These are phyloP conservation scores for Drosophila bipectinata DNA, from an alignment of 1,140 invertebrate genomes.

Conservation along the genomic window DNA sequence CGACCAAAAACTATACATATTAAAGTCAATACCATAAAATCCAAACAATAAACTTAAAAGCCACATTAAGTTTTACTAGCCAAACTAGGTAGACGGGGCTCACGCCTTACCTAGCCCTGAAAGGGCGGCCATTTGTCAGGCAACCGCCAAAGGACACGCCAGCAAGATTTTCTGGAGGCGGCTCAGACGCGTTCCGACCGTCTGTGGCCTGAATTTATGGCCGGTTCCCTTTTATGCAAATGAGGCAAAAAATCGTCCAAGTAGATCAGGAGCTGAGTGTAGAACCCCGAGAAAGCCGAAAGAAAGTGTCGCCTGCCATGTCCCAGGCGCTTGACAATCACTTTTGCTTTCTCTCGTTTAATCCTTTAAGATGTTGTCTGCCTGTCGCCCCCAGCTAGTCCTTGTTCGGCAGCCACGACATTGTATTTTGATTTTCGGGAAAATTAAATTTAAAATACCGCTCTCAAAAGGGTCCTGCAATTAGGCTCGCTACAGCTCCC, in stretches of 20 bases:
- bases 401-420: background rate
- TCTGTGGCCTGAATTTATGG: slow-evolving; percentile 68
- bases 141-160: slow-evolving; percentile 30
- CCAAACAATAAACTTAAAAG: slow-evolving; percentile 4
- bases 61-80: slow-evolving; percentile 6
- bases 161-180: background rate
- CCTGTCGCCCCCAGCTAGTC: slow-evolving; percentile 25
- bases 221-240: slow-evolving; percentile 74
- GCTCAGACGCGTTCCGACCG: slow-evolving; percentile 30
- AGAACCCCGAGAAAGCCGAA: background rate
- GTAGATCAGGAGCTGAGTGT: background rate
- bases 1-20: too few relatives aligned
- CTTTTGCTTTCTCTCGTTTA: slow-evolving; percentile 60
- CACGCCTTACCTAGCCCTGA: slow-evolving; percentile 34
- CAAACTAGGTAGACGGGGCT: slow-evolving; percentile 12
- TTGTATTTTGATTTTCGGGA: slow-evolving; percentile 20
- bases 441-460: slow-evolving; percentile 67
- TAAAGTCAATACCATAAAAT: background rate
- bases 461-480: slow-evolving; percentile 19
- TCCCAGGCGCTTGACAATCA: slow-evolving; percentile 57
- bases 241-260: slow-evolving; percentile 56
- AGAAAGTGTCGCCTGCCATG: slow-evolving; percentile 55
- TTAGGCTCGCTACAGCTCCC: slow-evolving; percentile 26
- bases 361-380: slow-evolving; percentile 67
- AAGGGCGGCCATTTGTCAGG: slow-evolving; percentile 52